Conservation (phyloP, 35 echinoderm and acorn worm genomes). For the Apostichopus californicus region DNA sequence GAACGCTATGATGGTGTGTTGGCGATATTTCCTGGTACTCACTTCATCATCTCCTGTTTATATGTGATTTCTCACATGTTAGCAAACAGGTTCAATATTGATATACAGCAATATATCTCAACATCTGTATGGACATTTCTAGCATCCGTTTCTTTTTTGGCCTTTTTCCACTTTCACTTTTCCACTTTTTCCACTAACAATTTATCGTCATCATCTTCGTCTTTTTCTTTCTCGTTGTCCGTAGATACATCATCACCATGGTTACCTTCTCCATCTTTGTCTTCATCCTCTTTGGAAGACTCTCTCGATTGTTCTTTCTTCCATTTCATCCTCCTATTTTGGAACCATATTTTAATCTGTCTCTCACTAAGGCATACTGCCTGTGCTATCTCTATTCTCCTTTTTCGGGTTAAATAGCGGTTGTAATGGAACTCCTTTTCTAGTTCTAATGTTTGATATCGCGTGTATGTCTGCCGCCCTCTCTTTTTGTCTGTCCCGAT, state of each 20-base stretch:
- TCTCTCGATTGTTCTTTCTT: slow-evolving; percentile 88
- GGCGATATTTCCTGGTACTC: too few relatives aligned
- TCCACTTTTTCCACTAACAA: neutral
- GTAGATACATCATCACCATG: slow-evolving; percentile 35
- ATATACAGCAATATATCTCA: too few relatives aligned
- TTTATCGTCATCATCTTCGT: neutral
- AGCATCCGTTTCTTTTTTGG: neutral
- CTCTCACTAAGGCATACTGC: slow-evolving; percentile 86
- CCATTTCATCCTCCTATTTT: slow-evolving; percentile 98
- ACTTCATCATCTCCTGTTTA: too few relatives aligned
- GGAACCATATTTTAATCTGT: slow-evolving; percentile 99
- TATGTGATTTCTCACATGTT: too few relatives aligned
- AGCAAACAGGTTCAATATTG: too few relatives aligned
- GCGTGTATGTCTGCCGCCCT: slow-evolving; percentile 86
- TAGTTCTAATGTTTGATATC: slow-evolving; percentile 90
- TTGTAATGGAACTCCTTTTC: slow-evolving; percentile 99
- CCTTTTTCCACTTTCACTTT: neutral
- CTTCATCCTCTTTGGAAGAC: neutral
- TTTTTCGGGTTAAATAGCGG: slow-evolving; percentile 85
- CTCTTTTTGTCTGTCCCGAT: slow-evolving; percentile 93
- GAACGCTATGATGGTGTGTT: too few relatives aligned
- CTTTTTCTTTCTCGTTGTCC: slow-evolving; percentile 45
- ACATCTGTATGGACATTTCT: neutral
- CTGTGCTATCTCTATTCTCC: slow-evolving; percentile 96
- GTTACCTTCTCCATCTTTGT: slow-evolving; percentile 51